Conservation (phyloP, 2,113 vertebrate species). For the Lampris megalopsis region DNA sequence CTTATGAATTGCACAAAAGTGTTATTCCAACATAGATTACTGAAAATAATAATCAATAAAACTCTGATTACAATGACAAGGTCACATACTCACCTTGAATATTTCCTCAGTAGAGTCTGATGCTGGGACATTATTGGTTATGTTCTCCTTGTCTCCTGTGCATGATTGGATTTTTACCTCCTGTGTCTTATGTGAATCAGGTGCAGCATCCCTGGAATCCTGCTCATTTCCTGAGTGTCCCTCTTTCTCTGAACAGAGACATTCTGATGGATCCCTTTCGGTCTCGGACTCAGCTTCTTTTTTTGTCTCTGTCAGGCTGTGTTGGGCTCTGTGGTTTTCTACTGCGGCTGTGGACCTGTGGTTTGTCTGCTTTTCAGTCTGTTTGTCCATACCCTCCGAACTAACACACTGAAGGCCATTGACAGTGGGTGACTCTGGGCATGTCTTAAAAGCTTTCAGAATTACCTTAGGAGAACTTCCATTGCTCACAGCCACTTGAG, state of each 20-base stretch:
- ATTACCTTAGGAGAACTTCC: slow-evolving; percentile 70
- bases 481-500: slow-evolving; percentile 61
- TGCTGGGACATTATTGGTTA: slow-evolving; percentile 58
- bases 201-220: slow-evolving; percentile 75
- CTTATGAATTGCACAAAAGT: not conserved
- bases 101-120: slow-evolving; percentile 79
- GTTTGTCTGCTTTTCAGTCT: slow-evolving; percentile 52
- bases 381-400: slow-evolving; percentile 50
- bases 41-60: not conserved
- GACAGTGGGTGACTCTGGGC: slow-evolving; percentile 58
- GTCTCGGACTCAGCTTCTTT: slow-evolving; percentile 30
- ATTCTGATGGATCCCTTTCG: slow-evolving; percentile 37
- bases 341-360: slow-evolving; percentile 58
- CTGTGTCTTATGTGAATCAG: slow-evolving; percentile 59
- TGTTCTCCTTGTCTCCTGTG: slow-evolving; percentile 71
- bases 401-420: slow-evolving; percentile 62
- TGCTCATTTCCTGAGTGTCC: slow-evolving; percentile 74
- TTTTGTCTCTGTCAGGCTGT: slow-evolving; percentile 32
- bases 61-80: slow-evolving; percentile 21
- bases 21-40: not conserved
- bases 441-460: slow-evolving; percentile 71
- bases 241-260: slow-evolving; percentile 60
- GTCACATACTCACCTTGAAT: slow-evolving; percentile 79
- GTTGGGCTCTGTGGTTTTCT: slow-evolving; percentile 62
- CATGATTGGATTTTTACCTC: slow-evolving; percentile 65